Evolutionary conservation across 2,113 vertebrate species (phyloP), one percentile per base, ranked within the genome.

Genomic region (Cyphomyrus plagiostoma): DNA sequence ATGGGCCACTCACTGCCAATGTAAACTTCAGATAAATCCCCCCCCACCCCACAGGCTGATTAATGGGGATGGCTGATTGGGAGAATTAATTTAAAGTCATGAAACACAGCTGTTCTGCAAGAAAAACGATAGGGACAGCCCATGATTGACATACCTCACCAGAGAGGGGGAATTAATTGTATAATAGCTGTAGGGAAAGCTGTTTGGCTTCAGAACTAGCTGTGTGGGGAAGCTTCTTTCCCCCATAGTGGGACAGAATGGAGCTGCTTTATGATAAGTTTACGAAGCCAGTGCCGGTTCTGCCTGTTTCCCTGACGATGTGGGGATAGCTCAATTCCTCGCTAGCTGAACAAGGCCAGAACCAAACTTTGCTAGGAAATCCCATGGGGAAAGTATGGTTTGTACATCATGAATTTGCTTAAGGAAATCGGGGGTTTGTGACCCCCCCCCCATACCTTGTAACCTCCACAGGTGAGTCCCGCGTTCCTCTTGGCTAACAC

Each of bases 401-500:
- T 66, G n/a, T 66, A 11, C 2, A 13, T 66, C n/a, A 66, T n/a
- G 8, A 62, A 23, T 26, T 66, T 26, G 58, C 23, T 7, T n/a
- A 66, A n/a, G 58, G 26, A 66, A 66, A n/a, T 66, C 1, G 8
- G 62, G n/a, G n/a, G 1, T n/a, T 66, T 66, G 48, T 21, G 19
- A 2, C 10, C 48, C 50, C 21, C 30, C 42, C 1, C 52, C 49
- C 56, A n/a, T n/a, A 98, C 98, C 97, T 99, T 99, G 91, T 98
- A 99, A n/a, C 98, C 98, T 6, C 97, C 98, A 93, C 97, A 97
- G 0, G 98, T 98, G 88, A 99, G 92, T 48, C 98, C 98, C 3
- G 98, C 98, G 0, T 99, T 99, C 88, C 98, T 95, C 91, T 99
- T 99, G 23, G 98, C 98, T 86, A 99, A 94, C 88, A 99, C 98